Evolutionary conservation across 2,888 invertebrate species (phyloP), one percentile per base, ranked within the genome.

Genomic region (Euclidia mi): DNA sequence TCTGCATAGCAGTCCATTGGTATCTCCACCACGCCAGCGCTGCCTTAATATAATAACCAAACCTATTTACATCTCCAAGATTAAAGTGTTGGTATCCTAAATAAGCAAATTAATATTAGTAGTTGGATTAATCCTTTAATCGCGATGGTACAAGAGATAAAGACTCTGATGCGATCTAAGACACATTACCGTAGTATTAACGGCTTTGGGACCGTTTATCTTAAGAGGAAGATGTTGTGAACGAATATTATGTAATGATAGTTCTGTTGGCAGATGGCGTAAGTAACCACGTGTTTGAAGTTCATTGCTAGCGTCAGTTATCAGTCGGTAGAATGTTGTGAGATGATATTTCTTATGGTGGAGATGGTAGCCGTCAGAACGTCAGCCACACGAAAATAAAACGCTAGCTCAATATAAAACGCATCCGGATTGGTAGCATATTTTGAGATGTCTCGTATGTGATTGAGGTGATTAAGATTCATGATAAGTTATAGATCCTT

Each of bases 61-160:
- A 2, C 20, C n/a, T 29, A 29, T 29, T 29, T 29, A 29, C 10
- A 10, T 29, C 7, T 35, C 35, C 9, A 15, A 25, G 41, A 42
- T 41, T 53, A 35, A 42, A 53, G 29, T 35, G 12, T 28, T 18
- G 10, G 18, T 10, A 29, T 44, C 56, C 51, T 48, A 61, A 56
- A 40, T 47, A 56, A 56, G 10, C 41, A 61, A 47, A 56, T 56
- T 48, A 48, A 56, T 56, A 43, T 49, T 18, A 46, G 9, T 11
- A 44, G 38, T 48, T 32, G 20, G 31, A 34, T 10, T 59, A 59
- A 59, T 55, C 59, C 49, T 48, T 45, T 52, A 48, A 61, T 56
- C 44, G 25, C 29, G 25, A 51, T 56, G 38, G 47, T 25, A 34
- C 35, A 52, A 35, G 31, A 56, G 60, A 56, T 51, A 56, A 56